Conservation (phyloP, 2,113 vertebrate species). For the Gallinago paraguaiae region DNA sequence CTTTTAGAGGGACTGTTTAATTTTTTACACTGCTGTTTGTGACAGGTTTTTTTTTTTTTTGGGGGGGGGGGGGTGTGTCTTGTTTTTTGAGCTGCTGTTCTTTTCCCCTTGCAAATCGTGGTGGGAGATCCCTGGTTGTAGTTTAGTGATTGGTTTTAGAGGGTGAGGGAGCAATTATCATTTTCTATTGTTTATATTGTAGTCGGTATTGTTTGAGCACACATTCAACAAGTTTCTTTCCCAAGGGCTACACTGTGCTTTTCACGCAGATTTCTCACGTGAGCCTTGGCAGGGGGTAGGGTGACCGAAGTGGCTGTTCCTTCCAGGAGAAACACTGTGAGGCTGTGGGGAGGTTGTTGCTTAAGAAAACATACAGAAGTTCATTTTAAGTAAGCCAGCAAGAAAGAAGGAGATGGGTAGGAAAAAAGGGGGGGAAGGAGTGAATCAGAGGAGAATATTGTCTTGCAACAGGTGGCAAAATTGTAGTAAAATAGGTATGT, state of each 20-base stretch:
- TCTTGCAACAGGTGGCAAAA: neutral
- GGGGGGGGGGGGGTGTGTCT: accelerated
- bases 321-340: neutral
- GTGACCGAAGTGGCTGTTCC: neutral
- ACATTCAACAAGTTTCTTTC: neutral
- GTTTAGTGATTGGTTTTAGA: neutral
- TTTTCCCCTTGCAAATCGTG: neutral
- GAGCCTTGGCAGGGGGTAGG: neutral
- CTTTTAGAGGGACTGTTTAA: neutral
- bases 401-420: neutral
- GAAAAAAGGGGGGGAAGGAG: neutral
- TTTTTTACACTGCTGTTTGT: neutral
- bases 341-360: neutral
- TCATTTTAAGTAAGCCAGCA: neutral
- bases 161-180: neutral
- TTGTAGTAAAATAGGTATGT: neutral
- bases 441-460: neutral
- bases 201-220: neutral
- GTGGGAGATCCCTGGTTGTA: neutral
- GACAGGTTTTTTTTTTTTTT: neutral
- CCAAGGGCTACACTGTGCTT: neutral
- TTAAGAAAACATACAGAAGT: neutral
- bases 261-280: neutral
- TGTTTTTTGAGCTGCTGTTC: neutral
- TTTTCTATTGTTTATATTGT: neutral